These are phyloP conservation scores for Muntiacus reevesi DNA, from an alignment of 2,113 vertebrate genomes.

Conservation along the genomic window DNA sequence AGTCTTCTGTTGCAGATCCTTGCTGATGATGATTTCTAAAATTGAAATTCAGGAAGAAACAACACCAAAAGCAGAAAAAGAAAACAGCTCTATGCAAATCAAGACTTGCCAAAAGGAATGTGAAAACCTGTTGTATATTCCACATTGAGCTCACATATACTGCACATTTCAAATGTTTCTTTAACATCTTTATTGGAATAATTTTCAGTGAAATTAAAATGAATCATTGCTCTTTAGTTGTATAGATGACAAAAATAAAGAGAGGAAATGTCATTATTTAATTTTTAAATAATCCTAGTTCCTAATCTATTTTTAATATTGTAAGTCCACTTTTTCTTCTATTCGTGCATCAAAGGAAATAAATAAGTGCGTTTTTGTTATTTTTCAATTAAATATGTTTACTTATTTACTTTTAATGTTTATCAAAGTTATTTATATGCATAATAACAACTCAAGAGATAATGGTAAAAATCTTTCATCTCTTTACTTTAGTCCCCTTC, in stretches of 20 bases:
- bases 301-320: conserved; percentile 50
- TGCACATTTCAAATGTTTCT: not conserved
- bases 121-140: conserved; percentile 68
- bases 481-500: not conserved
- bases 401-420: not conserved
- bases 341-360: not conserved
- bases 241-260: conserved; percentile 68
- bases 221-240: conserved; percentile 73
- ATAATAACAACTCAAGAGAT: not conserved
- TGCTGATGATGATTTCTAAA: conserved; percentile 59
- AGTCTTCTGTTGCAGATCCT: conserved; percentile 60
- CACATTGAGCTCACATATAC: conserved; percentile 47
- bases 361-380: not conserved
- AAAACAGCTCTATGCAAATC: conserved; percentile 58
- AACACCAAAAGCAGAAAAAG: not conserved
- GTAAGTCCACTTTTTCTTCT: not conserved
- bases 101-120: conserved; percentile 40
- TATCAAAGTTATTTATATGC: not conserved
- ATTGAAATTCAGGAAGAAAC: conserved; percentile 68
- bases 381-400: not conserved
- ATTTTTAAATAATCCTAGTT: conserved; percentile 30
- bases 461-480: not conserved
- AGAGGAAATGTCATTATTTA: conserved; percentile 44
- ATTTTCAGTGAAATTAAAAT: conserved; percentile 73
- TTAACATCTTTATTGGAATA: conserved; percentile 74